These are phyloP conservation scores for Melanostigma gelatinosum DNA, from an alignment of 2,113 vertebrate species.

Conservation along the genomic window DNA sequence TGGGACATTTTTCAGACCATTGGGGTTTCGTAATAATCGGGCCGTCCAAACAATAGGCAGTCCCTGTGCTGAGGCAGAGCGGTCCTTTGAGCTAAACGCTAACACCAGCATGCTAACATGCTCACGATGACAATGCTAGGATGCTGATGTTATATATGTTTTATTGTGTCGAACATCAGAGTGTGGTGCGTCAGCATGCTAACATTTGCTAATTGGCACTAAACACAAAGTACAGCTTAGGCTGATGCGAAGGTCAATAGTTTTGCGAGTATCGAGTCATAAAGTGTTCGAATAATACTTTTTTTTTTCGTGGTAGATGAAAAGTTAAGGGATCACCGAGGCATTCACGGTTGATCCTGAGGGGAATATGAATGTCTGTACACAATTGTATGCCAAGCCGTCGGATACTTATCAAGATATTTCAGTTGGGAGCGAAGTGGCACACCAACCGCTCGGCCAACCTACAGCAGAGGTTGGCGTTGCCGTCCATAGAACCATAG, in stretches of 20 bases:
- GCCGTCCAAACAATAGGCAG: neutral
- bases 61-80: neutral
- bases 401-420: neutral
- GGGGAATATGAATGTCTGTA: neutral
- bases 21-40: neutral
- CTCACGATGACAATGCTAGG: neutral
- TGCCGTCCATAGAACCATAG: neutral
- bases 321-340: neutral
- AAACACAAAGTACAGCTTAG: conserved; percentile 1
- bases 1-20: neutral
- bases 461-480: neutral
- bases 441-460: neutral
- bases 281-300: neutral
- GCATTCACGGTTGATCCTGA: neutral
- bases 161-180: neutral
- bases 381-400: neutral
- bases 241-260: neutral
- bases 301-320: neutral
- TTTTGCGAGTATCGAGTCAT: neutral
- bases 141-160: neutral
- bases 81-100: neutral
- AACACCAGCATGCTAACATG: neutral
- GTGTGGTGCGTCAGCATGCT: neutral
- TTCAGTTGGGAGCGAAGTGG: neutral
- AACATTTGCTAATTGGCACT: neutral